A percentile compares a stretch with the other conserved stretches of the same genome.
Conservation (phyloP, 2,797 vertebrate species). For the Artibeus jamaicensis region DNA sequence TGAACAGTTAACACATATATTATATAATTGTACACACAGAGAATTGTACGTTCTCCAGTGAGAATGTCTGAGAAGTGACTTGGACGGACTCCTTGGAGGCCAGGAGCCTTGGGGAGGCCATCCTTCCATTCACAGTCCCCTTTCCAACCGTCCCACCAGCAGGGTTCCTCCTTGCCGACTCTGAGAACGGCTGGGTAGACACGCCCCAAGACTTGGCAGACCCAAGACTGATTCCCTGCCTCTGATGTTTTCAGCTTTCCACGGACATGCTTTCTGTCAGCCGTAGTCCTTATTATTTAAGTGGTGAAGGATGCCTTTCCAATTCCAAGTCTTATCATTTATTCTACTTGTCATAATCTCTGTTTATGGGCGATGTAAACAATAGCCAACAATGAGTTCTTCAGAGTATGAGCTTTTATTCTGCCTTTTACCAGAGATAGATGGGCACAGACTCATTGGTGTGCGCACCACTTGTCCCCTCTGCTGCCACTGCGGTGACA, state of each 20-base stretch:
- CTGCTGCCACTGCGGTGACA: constrained; percentile 36
- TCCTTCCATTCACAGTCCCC: accelerated
- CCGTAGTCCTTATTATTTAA: constrained; percentile 44
- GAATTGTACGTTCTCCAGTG: neutral
- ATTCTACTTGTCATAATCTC: constrained; percentile 67
- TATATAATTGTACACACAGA: neutral
- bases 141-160: neutral
- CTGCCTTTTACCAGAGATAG: constrained; percentile 56
- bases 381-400: constrained; percentile 32
- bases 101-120: neutral
- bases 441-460: constrained; percentile 47
- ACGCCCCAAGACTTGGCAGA: neutral
- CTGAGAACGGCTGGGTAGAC: neutral
- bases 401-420: constrained; percentile 47
- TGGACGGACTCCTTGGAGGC: neutral
- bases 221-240: neutral
- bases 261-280: constrained; percentile 33
- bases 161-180: neutral
- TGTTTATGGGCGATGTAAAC: constrained; percentile 58
- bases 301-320: constrained; percentile 62
- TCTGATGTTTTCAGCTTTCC: constrained; percentile 9
- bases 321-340: constrained; percentile 55
- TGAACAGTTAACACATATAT: neutral
- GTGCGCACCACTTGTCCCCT: constrained; percentile 37
- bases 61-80: neutral